Base-by-base conservation (phyloP, 2,113 vertebrate species). In the Siphamia tubifer region DNA sequence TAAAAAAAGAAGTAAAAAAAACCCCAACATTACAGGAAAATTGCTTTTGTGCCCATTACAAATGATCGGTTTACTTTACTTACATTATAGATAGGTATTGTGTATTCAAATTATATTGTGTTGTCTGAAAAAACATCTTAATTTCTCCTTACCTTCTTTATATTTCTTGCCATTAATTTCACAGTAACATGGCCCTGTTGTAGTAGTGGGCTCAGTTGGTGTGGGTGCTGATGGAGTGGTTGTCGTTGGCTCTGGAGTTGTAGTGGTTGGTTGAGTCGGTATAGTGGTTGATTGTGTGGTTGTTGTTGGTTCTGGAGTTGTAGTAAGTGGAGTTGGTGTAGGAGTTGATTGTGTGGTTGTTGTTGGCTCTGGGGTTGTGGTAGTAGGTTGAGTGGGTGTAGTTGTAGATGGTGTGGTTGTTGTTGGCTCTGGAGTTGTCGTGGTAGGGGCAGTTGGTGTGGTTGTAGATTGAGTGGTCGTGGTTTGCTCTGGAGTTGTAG, bases 141-240 rank as follows among this genome's bases (percentile, higher is more conserved):
- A n/a, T 42, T 4, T 1, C 12, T 25, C 31, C 63, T 83, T 76
- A 89, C 89, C 88, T 65, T 84, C 86, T 2, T 11, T 6, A 68
- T 86, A 90, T 6, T 61, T 24, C 1, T 8, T 54, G n/a, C 72
- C 88, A 67, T 91, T 63, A 27, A 89, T 5, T 8, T 78, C 30
- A 42, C 90, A 91, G 45, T 73, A 40, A 28, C 89, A 90, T 28
- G n/a, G n/a, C n/a, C n/a, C n/a, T n/a, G n/a, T n/a, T n/a, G n/a
- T n/a, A n/a, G n/a, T n/a, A 8, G 31, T 39, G 5, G 39, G 19
- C 0, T 0, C 1, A 4, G 52, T 0, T 3, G 8, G 1, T 3
- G 35, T 32, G 8, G 42, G 12, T 2, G 43, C 58, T 19, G 36
- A 1, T 34, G 36, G 16, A 1, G 62, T 38, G 12, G 62, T 43